Conservation (phyloP, 2,888 invertebrate species). For the Physocephala rufipes region DNA sequence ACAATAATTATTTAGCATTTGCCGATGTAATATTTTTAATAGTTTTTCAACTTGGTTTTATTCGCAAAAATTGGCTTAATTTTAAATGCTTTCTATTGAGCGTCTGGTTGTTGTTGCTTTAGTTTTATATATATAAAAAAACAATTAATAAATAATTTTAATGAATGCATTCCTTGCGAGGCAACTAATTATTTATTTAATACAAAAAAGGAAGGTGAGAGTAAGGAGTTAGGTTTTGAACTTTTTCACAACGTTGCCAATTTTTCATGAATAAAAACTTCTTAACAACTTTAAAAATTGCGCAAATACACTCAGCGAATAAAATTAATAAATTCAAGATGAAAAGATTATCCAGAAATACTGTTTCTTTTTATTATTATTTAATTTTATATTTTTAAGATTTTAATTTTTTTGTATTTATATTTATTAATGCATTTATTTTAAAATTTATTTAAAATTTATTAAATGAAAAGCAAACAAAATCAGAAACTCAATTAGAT, state of each 20-base stretch:
- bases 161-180: slow-evolving; percentile 3
- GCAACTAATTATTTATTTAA: not conserved
- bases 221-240: not conserved
- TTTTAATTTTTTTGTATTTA: not conserved
- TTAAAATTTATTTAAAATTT: not conserved
- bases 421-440: not conserved
- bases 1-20: no score
- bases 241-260: not conserved
- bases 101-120: slow-evolving; percentile 5
- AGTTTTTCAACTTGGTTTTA: no score
- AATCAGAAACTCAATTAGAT: no score
- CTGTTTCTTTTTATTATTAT: no score
- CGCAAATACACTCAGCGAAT: not conserved
- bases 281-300: not conserved
- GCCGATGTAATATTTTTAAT: no score
- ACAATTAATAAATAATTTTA: not conserved
- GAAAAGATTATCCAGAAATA: not conserved
- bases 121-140: no score
- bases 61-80: not conserved
- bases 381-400: not conserved
- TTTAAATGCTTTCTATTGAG: slow-evolving; percentile 19
- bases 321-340: not conserved
- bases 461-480: not conserved
- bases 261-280: not conserved
- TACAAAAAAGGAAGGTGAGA: no score